Evolutionary conservation across 2,797 vertebrate genomes (phyloP).

Genomic region (Tapera naevia): DNA sequence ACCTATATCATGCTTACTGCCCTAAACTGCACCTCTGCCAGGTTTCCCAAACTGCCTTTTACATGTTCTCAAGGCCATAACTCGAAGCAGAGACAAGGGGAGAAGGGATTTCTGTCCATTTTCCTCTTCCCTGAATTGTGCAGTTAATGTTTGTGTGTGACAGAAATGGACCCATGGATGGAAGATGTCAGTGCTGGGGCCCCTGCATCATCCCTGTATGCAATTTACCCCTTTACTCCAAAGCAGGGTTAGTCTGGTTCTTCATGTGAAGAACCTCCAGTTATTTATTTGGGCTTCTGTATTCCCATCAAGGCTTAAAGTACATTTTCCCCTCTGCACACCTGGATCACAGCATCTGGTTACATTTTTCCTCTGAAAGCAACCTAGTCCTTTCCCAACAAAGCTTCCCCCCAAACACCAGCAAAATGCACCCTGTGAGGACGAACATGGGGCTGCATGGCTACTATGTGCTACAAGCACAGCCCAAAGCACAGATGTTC

Average conservation of each 20-base stretch:
- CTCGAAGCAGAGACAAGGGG: neutral
- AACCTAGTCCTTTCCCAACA: too few species aligned
- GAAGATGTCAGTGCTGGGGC: neutral
- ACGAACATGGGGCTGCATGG: rapidly evolving
- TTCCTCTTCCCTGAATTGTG: neutral
- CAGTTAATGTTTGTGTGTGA: neutral
- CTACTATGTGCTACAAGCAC: neutral
- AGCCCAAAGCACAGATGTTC: neutral
- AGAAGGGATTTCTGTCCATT: neutral
- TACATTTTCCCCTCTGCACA: neutral
- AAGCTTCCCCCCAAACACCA: neutral
- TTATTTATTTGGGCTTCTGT: neutral
- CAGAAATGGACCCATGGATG: neutral
- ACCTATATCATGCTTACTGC: neutral
- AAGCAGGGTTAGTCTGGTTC: neutral
- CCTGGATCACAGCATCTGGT: neutral
- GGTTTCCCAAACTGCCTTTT: neutral
- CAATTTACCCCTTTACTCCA: neutral
- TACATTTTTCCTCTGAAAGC: neutral
- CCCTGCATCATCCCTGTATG: neutral
- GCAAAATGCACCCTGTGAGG: rapidly evolving
- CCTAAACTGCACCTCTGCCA: neutral
- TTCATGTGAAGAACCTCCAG: neutral
- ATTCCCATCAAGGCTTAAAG: neutral
- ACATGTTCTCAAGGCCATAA: neutral